Base-by-base conservation (phyloP, 2,797 vertebrate species). In the Tokudaia tokunoshimensis region DNA sequence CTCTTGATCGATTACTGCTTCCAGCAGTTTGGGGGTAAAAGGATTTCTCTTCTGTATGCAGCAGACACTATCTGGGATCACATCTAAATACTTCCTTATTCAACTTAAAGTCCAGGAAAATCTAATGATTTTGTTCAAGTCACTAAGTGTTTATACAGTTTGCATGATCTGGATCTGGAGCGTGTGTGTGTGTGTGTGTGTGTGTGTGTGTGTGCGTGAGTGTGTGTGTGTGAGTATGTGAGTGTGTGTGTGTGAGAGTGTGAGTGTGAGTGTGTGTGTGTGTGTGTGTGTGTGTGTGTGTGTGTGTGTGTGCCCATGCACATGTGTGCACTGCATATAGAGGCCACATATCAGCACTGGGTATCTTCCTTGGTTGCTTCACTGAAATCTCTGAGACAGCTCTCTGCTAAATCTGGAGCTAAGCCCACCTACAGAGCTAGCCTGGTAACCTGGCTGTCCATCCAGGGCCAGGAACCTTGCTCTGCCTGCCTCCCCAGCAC, bases 1-100 rank as follows among this genome's bases (percentile, higher is more conserved):
- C 17, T 31, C 57, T 50, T 19, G 13, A 61, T 37, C 72, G 11
- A 24, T 76, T 61, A 44, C n/a, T 65, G 52, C 47, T 92, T 81
- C 87, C 26, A 47, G 70, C 70, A 78, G 57, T 88, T 76, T 61
- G 9, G 10, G 29, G 41, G 44, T 34, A 1, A 50, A n/a, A 26
- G 24, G 76, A 41, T 80, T 86, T 67, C 20, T 94, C 83, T 55
- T 90, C 76, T 50, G 50, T 72, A 34, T 29, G 5, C 6, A 80
- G 47, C 10, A 14, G n/a, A 76, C 24, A 29, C 92, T 34, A 61
- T 1, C 63, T 76, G 15, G 15, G 37, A 47, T 94, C 29, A 50
- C 85, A 78, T 92, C 91, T 94, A 93, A 87, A n/a, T 17, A 59
- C 13, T 44, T 81, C 85, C 0, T 67, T 17, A 52, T 89, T 95